Evolutionary conservation across 2,113 vertebrate species (phyloP), one percentile per base, ranked within the genome.

Genomic region (Sander lucioperca): DNA sequence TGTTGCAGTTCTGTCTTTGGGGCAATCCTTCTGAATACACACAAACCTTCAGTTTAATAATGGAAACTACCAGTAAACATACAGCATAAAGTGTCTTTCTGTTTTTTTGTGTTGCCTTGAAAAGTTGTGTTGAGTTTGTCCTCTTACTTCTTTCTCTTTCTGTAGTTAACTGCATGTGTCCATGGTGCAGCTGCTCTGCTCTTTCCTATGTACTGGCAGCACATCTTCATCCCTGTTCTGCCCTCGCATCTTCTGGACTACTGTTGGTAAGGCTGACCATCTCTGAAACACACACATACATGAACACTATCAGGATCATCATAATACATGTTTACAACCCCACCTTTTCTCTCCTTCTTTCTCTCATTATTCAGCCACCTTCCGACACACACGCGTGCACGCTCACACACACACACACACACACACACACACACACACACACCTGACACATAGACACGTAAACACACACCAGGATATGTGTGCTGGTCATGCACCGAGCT

Each of bases 131-230:
- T 80, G 48, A 73, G 18, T 74, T 43, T 58, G 30, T 79, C 27
- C 2, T 56, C 43, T 16, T 18, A 11, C 45, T 81, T 75, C 58
- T 66, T 11, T 70, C 48, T 72, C 23, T 84, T n/a, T 63, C 57
- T 51, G n/a, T 3, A 95, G 94, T 95, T 99, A 96, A 98, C 98
- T 27, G 98, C 98, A 86, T 99, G 98, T 92, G 95, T 99, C 90
- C 98, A 99, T 68, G 98, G 97, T 7, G 96, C 98, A 43, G 96
- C 96, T 53, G 96, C 97, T 84, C 95, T 99, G 94, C 96, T 99
- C 14, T 98, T 96, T 90, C 98, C 98, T 47, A 98, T 99, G 97
- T 96, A 96, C 93, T 99, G 98, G 98, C 98, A 99, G 67, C 98
- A 99, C 89, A 99, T 99, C 90, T 99, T 97, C 96, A 99, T 99